phyloP scores from a whole-genome alignment of 2,113 vertebrate genomes.

The Rhodinocichla rosea region DNA sequence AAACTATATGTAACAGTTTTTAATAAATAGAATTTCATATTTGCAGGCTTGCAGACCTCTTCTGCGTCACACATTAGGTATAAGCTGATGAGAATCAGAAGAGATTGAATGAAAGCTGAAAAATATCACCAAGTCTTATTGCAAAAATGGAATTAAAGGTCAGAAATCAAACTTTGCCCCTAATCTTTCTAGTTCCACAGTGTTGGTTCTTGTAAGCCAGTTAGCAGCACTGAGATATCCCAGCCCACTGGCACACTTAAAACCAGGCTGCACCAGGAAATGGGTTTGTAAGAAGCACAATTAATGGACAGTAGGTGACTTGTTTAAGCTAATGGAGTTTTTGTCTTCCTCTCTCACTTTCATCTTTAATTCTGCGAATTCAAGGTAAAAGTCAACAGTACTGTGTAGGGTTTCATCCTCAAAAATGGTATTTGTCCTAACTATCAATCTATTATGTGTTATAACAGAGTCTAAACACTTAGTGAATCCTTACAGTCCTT shows the following conservation, averaged over 20 bases:
- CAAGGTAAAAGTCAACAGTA: neutral
- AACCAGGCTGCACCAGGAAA: neutral
- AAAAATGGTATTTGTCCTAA: neutral
- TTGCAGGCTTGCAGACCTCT: neutral
- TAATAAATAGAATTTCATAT: neutral
- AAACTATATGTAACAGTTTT: accelerated
- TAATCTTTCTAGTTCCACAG: neutral
- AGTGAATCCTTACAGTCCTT: neutral
- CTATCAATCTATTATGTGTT: neutral
- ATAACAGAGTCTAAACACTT: neutral
- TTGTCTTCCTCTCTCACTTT: neutral
- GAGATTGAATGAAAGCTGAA: neutral
- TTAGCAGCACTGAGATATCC: neutral
- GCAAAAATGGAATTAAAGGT: neutral
- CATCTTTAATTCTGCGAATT: neutral
- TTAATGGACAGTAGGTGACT: neutral
- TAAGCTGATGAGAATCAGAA: neutral
- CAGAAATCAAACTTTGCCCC: neutral
- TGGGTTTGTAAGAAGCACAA: neutral
- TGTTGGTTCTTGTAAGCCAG: neutral
- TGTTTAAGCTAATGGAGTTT: neutral
- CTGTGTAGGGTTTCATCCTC: neutral
- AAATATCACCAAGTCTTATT: neutral
- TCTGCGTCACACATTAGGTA: neutral
- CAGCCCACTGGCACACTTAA: neutral